Conservation (phyloP, 2,797 vertebrate genomes). For the Takifugu rubripes region DNA sequence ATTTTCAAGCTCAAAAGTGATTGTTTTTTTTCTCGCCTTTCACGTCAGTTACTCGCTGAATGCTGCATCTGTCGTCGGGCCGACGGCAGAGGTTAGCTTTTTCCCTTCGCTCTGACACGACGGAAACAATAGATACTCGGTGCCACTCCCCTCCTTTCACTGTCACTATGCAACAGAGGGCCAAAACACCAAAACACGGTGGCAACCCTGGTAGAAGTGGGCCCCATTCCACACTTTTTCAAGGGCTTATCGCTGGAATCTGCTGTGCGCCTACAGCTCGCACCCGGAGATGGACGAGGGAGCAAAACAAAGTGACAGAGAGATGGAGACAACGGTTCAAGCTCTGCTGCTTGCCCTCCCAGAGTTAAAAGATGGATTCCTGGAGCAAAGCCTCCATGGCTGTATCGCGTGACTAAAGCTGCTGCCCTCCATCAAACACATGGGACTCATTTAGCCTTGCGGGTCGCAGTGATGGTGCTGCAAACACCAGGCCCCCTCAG, state of each 20-base stretch:
- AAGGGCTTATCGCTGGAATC: slow-evolving; percentile 62
- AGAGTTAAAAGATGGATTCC: slow-evolving; percentile 69
- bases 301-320: slow-evolving; percentile 40
- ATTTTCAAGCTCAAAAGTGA: slow-evolving; percentile 32
- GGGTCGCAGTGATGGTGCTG: slow-evolving; percentile 73
- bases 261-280: slow-evolving; percentile 50
- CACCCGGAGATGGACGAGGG: slow-evolving; percentile 32
- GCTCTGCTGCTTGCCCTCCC: slow-evolving; percentile 47
- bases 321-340: slow-evolving; percentile 35
- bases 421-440: slow-evolving; percentile 73
- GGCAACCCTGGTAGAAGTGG: slow-evolving; percentile 56
- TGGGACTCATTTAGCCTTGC: slow-evolving; percentile 78
- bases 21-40: slow-evolving; percentile 30
- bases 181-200: slow-evolving; percentile 72
- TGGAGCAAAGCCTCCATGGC: slow-evolving; percentile 70
- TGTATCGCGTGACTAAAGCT: slow-evolving; percentile 73
- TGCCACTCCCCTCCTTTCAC: slow-evolving; percentile 31
- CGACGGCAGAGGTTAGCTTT: slow-evolving; percentile 40
- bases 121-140: slow-evolving; percentile 67
- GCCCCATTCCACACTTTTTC: slow-evolving; percentile 45
- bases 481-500: slow-evolving; percentile 67
- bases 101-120: slow-evolving; percentile 53
- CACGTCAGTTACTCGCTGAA: slow-evolving; percentile 42
- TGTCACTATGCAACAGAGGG: slow-evolving; percentile 71
- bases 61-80: slow-evolving; percentile 43